These are phyloP conservation scores for Watsonalla binaria DNA, from an alignment of 2,888 invertebrate species.

Conservation along the genomic window DNA sequence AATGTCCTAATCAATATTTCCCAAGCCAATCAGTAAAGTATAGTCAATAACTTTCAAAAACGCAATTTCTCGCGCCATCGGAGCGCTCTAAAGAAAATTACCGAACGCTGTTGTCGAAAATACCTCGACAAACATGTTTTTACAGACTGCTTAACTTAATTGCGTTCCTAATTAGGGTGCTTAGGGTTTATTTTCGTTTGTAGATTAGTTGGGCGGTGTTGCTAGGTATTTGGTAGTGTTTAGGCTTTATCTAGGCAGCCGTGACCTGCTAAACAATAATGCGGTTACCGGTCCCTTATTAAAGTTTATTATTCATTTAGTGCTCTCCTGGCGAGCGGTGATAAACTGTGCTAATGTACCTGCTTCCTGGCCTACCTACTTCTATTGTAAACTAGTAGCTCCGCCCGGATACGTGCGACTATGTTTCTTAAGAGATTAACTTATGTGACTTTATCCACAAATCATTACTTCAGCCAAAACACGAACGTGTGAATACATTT, in stretches of 20 bases:
- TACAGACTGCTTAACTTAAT: constrained; percentile 13
- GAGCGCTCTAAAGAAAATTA: constrained; percentile 72
- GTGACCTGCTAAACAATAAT: constrained; percentile 60
- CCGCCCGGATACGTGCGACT: no score
- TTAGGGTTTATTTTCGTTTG: constrained; percentile 29
- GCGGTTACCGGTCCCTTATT: constrained; percentile 43
- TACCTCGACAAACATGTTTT: constrained; percentile 41
- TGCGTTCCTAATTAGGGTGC: constrained; percentile 9
- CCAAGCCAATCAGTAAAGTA: no score
- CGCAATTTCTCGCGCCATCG: constrained; percentile 68
- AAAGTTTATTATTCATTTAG: constrained; percentile 47
- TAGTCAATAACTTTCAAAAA: constrained; percentile 57
- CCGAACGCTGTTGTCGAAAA: constrained; percentile 51
- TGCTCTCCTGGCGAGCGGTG: constrained; percentile 17
- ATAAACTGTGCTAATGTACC: not conserved
- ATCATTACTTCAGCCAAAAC: no score
- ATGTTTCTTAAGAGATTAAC: no score
- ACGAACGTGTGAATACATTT: no score
- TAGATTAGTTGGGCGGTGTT: constrained; percentile 8
- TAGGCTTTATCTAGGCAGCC: constrained; percentile 51
- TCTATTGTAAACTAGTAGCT: no score
- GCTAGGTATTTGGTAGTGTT: constrained; percentile 28
- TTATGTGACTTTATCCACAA: no score
- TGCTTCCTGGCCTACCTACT: no score
- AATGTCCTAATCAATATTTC: no score